Conservation (phyloP, 2,888 invertebrate species). For the Craniophora ligustri region DNA sequence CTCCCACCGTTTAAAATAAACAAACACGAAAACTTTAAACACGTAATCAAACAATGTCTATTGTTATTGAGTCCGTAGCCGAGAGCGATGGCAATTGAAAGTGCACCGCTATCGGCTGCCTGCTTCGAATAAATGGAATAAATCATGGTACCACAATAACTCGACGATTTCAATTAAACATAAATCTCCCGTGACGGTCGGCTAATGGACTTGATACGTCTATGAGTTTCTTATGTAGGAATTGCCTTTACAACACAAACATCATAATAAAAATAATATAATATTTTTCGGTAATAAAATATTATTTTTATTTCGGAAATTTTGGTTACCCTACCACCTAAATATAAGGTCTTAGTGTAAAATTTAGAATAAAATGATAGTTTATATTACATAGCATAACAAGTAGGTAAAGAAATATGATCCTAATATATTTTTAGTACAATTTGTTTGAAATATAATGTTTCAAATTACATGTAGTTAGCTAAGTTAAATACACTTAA, state of each 20-base stretch:
- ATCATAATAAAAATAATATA: no score
- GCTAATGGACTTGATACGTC: conserved; percentile 79
- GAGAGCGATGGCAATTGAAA: conserved; percentile 66
- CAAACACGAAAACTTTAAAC: conserved; percentile 44
- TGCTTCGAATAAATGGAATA: conserved; percentile 63
- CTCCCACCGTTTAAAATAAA: conserved; percentile 34
- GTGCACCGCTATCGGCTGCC: conserved; percentile 57
- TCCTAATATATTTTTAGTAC: no score
- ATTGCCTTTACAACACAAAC: conserved; percentile 40
- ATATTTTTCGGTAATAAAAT: no score
- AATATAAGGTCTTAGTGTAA: no score
- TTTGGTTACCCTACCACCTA: conserved; percentile 43
- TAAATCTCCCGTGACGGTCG: conserved; percentile 80
- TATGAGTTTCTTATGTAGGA: conserved; percentile 58
- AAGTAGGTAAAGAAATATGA: no score
- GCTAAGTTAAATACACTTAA: no score
- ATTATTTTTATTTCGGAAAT: not conserved
- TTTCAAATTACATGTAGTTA: no score
- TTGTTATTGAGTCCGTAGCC: conserved; percentile 69
- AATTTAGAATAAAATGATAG: no score
- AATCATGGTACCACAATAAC: conserved; percentile 83
- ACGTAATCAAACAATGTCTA: conserved; percentile 73
- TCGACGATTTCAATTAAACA: conserved; percentile 86
- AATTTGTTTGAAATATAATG: no score
- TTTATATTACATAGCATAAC: no score